Percentiles rank a stretch among this genome's conserved stretches.
phyloP scores from a whole-genome alignment of 2,888 invertebrate genomes.

The Hydraecia micacea region DNA sequence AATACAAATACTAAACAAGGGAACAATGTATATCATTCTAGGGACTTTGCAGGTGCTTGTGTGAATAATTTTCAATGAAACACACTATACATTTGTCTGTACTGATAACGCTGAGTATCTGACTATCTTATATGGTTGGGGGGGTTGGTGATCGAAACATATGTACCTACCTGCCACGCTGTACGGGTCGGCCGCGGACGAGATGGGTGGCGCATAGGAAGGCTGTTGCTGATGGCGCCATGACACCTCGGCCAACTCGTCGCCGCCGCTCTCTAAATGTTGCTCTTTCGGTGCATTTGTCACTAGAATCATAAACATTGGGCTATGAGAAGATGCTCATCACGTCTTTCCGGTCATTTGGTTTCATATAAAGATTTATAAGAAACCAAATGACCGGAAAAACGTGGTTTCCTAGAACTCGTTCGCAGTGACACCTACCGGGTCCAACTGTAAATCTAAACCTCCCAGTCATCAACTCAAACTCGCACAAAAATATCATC shows the following conservation, averaged over 20 bases:
- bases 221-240: slow-evolving; percentile 93
- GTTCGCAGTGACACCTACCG: neutral
- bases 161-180: slow-evolving; percentile 91
- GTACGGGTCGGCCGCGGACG: slow-evolving; percentile 93
- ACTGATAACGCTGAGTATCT: slow-evolving; percentile 6
- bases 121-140: slow-evolving; percentile 1
- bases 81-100: slow-evolving; percentile 17
- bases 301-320: slow-evolving; percentile 83
- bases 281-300: slow-evolving; percentile 95
- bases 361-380: too few species aligned
- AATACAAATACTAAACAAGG: slow-evolving; percentile 12
- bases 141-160: slow-evolving; percentile 52
- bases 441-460: neutral
- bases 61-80: slow-evolving; percentile 20
- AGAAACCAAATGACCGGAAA: neutral
- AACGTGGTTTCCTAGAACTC: neutral
- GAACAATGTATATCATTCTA: neutral
- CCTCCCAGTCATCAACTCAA: neutral
- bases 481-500: neutral
- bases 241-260: slow-evolving; percentile 94
- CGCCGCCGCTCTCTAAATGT: slow-evolving; percentile 93
- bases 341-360: too few species aligned
- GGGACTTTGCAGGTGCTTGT: slow-evolving; percentile 3
- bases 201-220: slow-evolving; percentile 91
- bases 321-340: neutral